Evolutionary conservation across 2,888 invertebrate species (phyloP).

Genomic region (Drosophila kuntzei): DNA sequence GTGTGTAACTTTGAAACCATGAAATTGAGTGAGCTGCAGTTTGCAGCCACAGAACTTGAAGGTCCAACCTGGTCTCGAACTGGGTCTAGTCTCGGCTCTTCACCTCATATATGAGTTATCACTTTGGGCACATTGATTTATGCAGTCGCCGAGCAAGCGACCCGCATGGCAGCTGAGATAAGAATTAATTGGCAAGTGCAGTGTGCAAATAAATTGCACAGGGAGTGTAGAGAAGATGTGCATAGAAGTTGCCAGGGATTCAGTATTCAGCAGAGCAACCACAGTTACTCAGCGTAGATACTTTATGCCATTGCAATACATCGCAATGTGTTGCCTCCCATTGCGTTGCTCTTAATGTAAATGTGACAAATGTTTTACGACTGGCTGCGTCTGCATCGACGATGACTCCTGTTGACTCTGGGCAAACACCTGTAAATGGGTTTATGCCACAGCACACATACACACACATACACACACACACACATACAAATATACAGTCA

Average conservation of each 20-base stretch:
- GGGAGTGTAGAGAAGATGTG: not conserved
- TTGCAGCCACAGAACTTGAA: slow-evolving; percentile 41
- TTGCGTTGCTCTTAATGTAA: slow-evolving; percentile 71
- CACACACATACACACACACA: slow-evolving; percentile 19
- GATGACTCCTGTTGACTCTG: slow-evolving; percentile 74
- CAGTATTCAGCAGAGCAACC: slow-evolving; percentile 10
- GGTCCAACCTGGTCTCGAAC: slow-evolving; percentile 15
- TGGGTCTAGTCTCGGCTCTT: slow-evolving; percentile 8
- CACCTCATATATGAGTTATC: slow-evolving; percentile 71
- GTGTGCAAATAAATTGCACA: slow-evolving; percentile 74
- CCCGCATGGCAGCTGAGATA: slow-evolving; percentile 76
- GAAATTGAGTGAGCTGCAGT: slow-evolving; percentile 76
- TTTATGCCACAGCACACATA: slow-evolving; percentile 58
- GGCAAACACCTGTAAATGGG: slow-evolving; percentile 79
- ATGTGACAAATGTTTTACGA: slow-evolving; percentile 82
- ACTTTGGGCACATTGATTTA: slow-evolving; percentile 74
- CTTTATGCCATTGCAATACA: not conserved
- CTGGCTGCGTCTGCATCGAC: slow-evolving; percentile 71
- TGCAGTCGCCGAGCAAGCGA: slow-evolving; percentile 66
- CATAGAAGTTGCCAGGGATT: not conserved
- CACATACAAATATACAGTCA: too few relatives aligned
- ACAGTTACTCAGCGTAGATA: slow-evolving; percentile 17
- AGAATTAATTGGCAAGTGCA: slow-evolving; percentile 80
- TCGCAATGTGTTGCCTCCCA: slow-evolving; percentile 7
- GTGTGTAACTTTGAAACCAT: slow-evolving; percentile 66